Base-by-base conservation (phyloP, 2,797 vertebrate species). In the Acipenser ruthenus region DNA sequence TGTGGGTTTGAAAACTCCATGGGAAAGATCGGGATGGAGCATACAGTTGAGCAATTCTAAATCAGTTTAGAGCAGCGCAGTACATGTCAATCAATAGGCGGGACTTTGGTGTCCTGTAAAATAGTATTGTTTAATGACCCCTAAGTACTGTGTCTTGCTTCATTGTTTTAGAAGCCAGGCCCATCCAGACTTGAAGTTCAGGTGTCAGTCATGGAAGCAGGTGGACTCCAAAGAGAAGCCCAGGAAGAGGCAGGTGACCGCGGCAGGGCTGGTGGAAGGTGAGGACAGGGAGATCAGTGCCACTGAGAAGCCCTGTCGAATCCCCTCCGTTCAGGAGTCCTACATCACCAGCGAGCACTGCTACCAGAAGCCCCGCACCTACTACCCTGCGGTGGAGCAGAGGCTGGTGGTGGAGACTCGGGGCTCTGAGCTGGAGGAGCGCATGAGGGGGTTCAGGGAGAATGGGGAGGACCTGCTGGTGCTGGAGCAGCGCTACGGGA, bases 341-440 rank as follows among this genome's bases (percentile, higher is more conserved):
- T 99, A 99, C 47, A 94, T 99, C 72, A 97, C 92, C 13, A 98
- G 94, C 6, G 96, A 99, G 73, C 96, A 99, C 84, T 99, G 96
- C 84, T 99, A 99, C 83, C 96, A 97, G 84, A 99, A 97, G 77
- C 94, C 95, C 0, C 91, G 91, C 15, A 88, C 93, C 1, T 95
- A 96, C 71, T 95, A 97, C 75, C 94, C 94, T 2, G 95, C 94
- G 0, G 88, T 96, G 77, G 95, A 97, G 84, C 95, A 95, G 85
- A 91, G 93, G 72, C 79, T 97, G 78, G 94, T 97, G 65, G 95
- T 97, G 77, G 95, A 98, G 83, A 98, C 94, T 0, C 81, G 92
- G 59, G 87, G 90, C 58, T 93, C 94, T 0, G 89, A 94, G 70
- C 84, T 97, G 62, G 94, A 95, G 10, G 93, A 93, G 65, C 87